phyloP scores from a whole-genome alignment of 2,113 vertebrate species.

The Paramormyrops kingsleyae region DNA sequence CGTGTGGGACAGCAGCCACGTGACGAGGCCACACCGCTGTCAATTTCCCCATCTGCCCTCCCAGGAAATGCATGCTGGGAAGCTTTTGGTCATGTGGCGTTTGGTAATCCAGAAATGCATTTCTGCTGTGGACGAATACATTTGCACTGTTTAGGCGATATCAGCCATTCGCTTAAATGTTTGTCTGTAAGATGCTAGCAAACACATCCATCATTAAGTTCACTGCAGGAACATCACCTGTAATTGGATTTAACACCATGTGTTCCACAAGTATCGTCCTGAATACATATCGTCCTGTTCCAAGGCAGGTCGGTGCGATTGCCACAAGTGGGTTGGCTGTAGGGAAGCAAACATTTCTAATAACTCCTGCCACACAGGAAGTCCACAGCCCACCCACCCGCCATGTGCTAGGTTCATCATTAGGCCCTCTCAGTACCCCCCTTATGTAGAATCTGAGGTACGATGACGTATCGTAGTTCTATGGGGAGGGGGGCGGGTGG shows the following conservation, averaged over 20 bases:
- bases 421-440: background rate
- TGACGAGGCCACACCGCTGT: slow-evolving; percentile 11
- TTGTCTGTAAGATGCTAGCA: background rate
- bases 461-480: background rate
- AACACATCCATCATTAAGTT: background rate
- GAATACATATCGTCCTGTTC: background rate
- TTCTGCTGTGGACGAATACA: background rate
- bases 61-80: slow-evolving; percentile 11
- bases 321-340: background rate
- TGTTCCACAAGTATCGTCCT: background rate
- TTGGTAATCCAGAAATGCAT: slow-evolving; percentile 7
- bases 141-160: background rate
- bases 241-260: background rate
- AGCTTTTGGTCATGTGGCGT: background rate
- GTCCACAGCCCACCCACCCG: background rate
- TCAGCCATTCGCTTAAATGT: background rate
- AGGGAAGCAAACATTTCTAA: background rate
- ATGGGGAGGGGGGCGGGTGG: background rate
- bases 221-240: background rate
- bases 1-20: background rate
- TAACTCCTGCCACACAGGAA: background rate
- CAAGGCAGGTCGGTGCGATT: background rate
- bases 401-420: background rate
- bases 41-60: slow-evolving; percentile 6
- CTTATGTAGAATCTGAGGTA: background rate